phyloP scores from a whole-genome alignment of 2,113 vertebrate species.

The Strix uralensis region DNA sequence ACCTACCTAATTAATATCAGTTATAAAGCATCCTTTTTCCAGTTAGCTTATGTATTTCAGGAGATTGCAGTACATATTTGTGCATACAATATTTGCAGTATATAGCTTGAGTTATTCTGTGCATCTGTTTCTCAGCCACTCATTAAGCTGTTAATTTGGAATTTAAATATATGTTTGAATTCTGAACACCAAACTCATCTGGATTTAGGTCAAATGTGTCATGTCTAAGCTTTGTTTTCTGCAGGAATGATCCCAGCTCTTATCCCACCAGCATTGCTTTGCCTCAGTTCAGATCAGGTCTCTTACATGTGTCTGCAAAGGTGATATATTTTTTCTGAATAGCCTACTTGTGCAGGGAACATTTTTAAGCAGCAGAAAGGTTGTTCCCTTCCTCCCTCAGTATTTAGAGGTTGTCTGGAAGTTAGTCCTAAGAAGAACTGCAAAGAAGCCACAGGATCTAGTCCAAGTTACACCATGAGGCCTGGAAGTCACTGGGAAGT shows the following conservation, averaged over 20 bases:
- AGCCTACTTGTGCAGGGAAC: background rate
- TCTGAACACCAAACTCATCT: background rate
- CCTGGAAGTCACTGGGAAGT: background rate
- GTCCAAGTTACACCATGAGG: background rate
- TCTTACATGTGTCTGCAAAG: background rate
- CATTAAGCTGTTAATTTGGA: slow-evolving; percentile 10
- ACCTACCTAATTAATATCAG: background rate
- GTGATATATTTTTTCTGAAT: background rate
- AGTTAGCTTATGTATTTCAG: background rate
- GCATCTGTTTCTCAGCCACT: background rate
- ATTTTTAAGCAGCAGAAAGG: background rate
- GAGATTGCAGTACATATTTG: background rate
- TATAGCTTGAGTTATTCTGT: background rate
- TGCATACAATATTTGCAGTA: background rate
- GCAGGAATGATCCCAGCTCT: background rate
- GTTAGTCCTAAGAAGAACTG: background rate
- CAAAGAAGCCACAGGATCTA: background rate
- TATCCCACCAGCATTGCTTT: background rate
- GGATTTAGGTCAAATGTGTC: background rate
- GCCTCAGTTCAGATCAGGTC: background rate
- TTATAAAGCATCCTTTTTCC: background rate
- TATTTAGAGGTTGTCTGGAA: background rate
- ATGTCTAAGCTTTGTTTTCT: slow-evolving; percentile 1
- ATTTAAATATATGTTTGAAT: background rate
- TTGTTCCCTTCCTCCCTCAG: background rate